These are phyloP conservation scores for Hyposmocoma kahamanoa DNA, from an alignment of 1,140 invertebrate species.

Conservation along the genomic window DNA sequence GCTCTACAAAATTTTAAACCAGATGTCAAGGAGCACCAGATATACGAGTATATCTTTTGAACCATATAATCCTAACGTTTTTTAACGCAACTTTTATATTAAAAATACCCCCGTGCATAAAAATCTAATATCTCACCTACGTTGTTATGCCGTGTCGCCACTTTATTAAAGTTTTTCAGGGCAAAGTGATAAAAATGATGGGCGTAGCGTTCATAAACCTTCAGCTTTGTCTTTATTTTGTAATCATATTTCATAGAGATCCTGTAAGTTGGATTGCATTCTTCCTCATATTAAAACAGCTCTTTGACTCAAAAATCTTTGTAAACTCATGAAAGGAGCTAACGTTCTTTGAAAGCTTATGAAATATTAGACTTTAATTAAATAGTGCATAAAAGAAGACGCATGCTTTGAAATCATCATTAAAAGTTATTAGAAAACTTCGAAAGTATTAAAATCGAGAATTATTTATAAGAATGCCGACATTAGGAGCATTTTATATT, in stretches of 20 bases:
- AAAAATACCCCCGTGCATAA: slow-evolving; percentile 46
- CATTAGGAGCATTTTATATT: no score
- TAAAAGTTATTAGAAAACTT: no score
- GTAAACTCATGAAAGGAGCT: neutral
- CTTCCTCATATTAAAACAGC: neutral
- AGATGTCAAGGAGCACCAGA: no score
- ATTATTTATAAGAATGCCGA: no score
- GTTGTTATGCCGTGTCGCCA: slow-evolving; percentile 27
- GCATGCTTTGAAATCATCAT: no score
- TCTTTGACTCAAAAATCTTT: neutral
- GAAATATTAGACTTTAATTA: no score
- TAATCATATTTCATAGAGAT: slow-evolving; percentile 21
- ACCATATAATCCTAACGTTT: neutral
- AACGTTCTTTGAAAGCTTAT: neutral
- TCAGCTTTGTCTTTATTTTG: slow-evolving; percentile 46
- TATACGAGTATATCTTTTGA: no score
- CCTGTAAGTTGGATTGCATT: neutral
- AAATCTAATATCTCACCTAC: slow-evolving; percentile 54
- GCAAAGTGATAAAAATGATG: slow-evolving; percentile 62
- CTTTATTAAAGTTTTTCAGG: slow-evolving; percentile 62
- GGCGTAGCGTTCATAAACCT: slow-evolving; percentile 36
- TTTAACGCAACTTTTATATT: slow-evolving; percentile 25
- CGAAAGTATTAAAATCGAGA: no score
- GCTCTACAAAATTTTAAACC: no score
- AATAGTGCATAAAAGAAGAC: no score